A percentile compares a stretch with the other conserved stretches of the same genome.
Conservation (phyloP, 2,888 invertebrate species). For the Idaea dimidiata region DNA sequence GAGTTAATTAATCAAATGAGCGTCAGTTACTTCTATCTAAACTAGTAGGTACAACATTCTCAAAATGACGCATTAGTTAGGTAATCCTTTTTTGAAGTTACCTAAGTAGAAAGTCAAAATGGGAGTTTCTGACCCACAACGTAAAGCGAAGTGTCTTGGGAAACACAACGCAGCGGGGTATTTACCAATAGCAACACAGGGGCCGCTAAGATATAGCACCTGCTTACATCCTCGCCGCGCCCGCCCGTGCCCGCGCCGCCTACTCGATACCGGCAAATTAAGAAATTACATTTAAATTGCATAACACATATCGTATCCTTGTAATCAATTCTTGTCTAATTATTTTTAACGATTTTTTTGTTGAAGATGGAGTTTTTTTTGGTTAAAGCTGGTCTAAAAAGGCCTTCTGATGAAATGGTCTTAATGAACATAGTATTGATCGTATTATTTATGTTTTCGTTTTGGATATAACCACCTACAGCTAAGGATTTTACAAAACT, state of each 20-base stretch:
- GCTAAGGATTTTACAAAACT: background rate
- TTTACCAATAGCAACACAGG: background rate
- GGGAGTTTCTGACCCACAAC: background rate
- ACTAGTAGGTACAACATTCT: too few species aligned
- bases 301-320: too few species aligned
- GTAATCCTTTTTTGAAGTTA: background rate
- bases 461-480: background rate
- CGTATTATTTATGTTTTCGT: background rate
- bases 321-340: too few species aligned
- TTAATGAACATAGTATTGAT: background rate
- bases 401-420: background rate
- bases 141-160: background rate
- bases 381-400: background rate
- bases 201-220: background rate
- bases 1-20: too few species aligned
- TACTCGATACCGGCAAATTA: too few species aligned
- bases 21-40: too few species aligned
- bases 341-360: too few species aligned
- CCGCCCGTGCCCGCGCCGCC: background rate
- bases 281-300: too few species aligned
- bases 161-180: background rate
- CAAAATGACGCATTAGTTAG: background rate
- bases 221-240: background rate
- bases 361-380: background rate
- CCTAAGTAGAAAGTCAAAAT: background rate